Evolutionary conservation across 2,888 invertebrate genomes (phyloP), one percentile per base, ranked within the genome.

Genomic region (Synergus umbraculus): DNA sequence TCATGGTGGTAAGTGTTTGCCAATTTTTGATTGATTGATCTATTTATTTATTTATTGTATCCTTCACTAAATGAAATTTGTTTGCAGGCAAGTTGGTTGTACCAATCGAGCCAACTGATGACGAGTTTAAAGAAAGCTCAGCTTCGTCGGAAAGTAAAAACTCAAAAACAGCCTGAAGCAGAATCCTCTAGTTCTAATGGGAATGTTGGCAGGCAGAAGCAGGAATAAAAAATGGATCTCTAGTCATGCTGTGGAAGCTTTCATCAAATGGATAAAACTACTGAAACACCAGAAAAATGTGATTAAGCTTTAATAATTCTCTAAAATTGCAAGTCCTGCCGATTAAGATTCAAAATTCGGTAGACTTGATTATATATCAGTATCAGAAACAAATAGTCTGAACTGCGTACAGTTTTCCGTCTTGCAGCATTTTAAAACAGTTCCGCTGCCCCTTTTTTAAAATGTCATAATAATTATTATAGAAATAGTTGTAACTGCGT

Each of bases 81-180:
- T 76, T 93, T 93, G 18, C 92, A 97, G 97, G 97, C 97, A 78
- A 96, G 96, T 84, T 98, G 98, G 97, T 93, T 98, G 79, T 97
- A 97, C 92, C 97, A 96, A 88, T 97, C 97, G 0, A 97, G 97
- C 76, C 96, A 97, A 91, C 93, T 98, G 87, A 97, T 98, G 96
- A 95, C 96, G 37, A 96, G 96, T 88, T 91, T 97, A 83, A 97
- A 97, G 92, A 95, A 95, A 86, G 97, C 97, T 0, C 97, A 97
- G 89, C 91, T 97, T 41, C 94, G 95, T 86, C 96, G 96, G 87
- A 94, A 95, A 78, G 93, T 94, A 79, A 95, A 95, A 92, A 90
- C 88, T 83, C 88, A 90, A 54, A 58, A 58, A 9, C 87, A 87
- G 66, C 83, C 81, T 60, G 86, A 87, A 76, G 84, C 82, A 15